A percentile compares a stretch with the other conserved stretches of the same genome.
These are phyloP conservation scores for Lithophane leautieri DNA, from an alignment of 2,888 invertebrate species.

Conservation along the genomic window DNA sequence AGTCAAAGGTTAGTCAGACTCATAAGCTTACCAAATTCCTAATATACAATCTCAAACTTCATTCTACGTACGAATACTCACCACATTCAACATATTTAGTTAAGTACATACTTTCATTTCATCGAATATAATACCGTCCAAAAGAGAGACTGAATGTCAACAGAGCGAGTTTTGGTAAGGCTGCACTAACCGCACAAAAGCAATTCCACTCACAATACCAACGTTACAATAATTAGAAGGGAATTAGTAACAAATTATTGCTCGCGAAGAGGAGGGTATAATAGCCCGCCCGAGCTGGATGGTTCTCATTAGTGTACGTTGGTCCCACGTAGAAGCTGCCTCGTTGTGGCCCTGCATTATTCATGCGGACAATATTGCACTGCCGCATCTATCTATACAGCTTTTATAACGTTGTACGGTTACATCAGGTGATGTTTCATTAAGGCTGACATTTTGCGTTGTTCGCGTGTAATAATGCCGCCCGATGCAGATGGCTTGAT, in stretches of 20 bases:
- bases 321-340: slow-evolving; percentile 78
- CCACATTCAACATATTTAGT: slow-evolving; percentile 26
- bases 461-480: slow-evolving; percentile 67
- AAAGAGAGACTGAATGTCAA: slow-evolving; percentile 45
- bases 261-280: slow-evolving; percentile 82
- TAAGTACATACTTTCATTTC: slow-evolving; percentile 45
- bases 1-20: slow-evolving; percentile 2
- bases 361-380: slow-evolving; percentile 89
- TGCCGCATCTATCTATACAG: slow-evolving; percentile 77
- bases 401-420: slow-evolving; percentile 72
- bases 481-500: slow-evolving; percentile 63
- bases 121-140: slow-evolving; percentile 43
- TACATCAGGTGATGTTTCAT: slow-evolving; percentile 73
- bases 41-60: slow-evolving; percentile 17
- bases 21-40: slow-evolving; percentile 21
- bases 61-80: not conserved
- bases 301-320: slow-evolving; percentile 87
- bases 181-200: slow-evolving; percentile 67
- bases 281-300: slow-evolving; percentile 82
- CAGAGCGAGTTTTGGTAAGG: slow-evolving; percentile 57
- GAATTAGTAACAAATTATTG: slow-evolving; percentile 89
- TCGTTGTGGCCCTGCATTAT: slow-evolving; percentile 87
- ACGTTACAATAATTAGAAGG: slow-evolving; percentile 84
- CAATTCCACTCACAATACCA: slow-evolving; percentile 71
- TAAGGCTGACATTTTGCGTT: slow-evolving; percentile 72